Evolutionary conservation across 2,888 invertebrate genomes (phyloP).

Genomic region (Xestoiulus laeticollis): DNA sequence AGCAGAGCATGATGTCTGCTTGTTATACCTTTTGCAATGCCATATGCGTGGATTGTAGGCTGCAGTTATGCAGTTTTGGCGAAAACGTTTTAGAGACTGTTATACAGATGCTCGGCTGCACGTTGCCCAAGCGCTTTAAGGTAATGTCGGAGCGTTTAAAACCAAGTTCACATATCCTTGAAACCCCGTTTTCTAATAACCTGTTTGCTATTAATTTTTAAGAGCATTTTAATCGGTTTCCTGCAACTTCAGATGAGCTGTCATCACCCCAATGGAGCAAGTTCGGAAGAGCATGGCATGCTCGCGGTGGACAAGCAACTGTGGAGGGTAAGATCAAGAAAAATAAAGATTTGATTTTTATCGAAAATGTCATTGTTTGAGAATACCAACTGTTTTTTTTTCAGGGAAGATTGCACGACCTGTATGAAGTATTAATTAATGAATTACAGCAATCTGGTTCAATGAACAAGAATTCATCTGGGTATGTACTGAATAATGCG

Average conservation of each 20-base stretch:
- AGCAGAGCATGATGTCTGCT: not conserved
- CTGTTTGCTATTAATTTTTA: not conserved
- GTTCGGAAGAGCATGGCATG: constrained; percentile 30
- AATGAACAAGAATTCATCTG: not conserved
- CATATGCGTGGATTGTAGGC: not conserved
- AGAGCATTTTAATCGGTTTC: constrained; percentile 36
- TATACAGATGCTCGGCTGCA: not conserved
- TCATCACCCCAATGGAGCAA: constrained; percentile 41
- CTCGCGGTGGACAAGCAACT: not conserved
- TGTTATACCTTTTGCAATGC: not conserved
- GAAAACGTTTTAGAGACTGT: not conserved
- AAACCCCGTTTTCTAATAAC: not conserved
- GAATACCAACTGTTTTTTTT: not conserved
- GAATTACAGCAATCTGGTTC: constrained; percentile 40
- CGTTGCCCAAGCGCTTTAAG: not conserved
- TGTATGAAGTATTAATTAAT: not conserved
- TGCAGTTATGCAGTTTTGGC: constrained; percentile 33
- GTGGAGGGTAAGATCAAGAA: not conserved
- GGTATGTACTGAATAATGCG: not conserved
- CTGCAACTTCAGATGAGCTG: constrained; percentile 42
- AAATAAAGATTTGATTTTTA: not conserved
- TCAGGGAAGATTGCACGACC: not conserved
- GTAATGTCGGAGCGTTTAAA: not conserved
- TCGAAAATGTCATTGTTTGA: not conserved
- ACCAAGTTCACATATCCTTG: not conserved